A percentile compares a stretch with the other conserved stretches of the same genome.
Conservation (phyloP, 2,888 invertebrate species). For the Agriopis marginaria region DNA sequence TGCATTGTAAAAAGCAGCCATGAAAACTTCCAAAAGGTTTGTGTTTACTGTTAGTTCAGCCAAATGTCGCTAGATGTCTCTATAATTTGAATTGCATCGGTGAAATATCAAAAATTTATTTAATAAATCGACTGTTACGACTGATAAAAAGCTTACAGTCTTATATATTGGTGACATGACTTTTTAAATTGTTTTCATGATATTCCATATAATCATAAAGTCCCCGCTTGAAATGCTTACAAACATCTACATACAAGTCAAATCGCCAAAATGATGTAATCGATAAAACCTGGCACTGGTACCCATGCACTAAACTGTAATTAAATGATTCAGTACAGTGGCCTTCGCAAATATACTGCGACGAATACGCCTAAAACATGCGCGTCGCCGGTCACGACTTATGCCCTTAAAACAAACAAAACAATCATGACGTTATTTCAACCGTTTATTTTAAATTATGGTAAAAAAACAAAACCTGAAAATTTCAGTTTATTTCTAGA, state of each 20-base stretch:
- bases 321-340: constrained; percentile 26
- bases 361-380: constrained; percentile 5
- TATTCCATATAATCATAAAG: neutral
- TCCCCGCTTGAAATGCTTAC: too few relatives aligned
- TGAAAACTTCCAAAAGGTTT: neutral
- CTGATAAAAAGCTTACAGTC: neutral
- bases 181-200: neutral
- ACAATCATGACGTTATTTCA: neutral
- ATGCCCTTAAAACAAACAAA: constrained; percentile 7
- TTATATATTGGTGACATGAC: neutral
- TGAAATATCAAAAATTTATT: neutral
- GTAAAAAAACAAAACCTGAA: neutral
- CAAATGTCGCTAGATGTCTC: constrained; percentile 15
- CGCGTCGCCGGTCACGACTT: neutral
- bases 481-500: neutral
- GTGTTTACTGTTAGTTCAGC: neutral
- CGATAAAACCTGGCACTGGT: constrained; percentile 9
- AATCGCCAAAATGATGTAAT: constrained; percentile 17
- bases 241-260: neutral
- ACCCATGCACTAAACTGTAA: constrained; percentile 8
- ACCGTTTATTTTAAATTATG: neutral
- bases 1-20: neutral
- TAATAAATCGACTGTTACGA: neutral
- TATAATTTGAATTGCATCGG: neutral
- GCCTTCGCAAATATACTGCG: constrained; percentile 20